Evolutionary conservation across 2,888 invertebrate genomes (phyloP).

Genomic region (Drosophila acutilabella): DNA sequence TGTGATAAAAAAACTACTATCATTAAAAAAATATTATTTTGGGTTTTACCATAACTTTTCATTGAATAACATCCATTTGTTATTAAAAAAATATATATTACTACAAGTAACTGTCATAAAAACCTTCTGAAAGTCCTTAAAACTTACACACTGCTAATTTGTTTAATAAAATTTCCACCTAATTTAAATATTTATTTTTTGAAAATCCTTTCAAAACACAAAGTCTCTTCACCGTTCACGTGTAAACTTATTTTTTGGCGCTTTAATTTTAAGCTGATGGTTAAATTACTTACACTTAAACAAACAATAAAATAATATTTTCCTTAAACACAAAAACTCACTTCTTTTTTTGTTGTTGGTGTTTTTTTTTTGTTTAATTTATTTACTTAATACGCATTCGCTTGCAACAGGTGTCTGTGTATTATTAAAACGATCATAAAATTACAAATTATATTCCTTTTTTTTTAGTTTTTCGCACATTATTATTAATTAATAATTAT

Average conservation of each 20-base stretch:
- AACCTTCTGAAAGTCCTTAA: too few species aligned
- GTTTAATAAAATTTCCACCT: too few species aligned
- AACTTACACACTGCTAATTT: too few species aligned
- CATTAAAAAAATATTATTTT: neutral
- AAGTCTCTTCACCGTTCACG: neutral
- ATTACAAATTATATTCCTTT: constrained; percentile 43
- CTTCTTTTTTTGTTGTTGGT: constrained; percentile 27
- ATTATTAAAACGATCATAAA: constrained; percentile 66
- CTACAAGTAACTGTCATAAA: too few species aligned
- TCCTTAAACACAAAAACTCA: constrained; percentile 7
- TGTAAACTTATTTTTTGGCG: neutral
- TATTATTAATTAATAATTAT: constrained; percentile 43
- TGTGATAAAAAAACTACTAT: neutral
- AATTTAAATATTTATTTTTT: too few species aligned
- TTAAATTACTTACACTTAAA: constrained; percentile 14
- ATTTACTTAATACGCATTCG: constrained; percentile 71
- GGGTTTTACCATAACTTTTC: neutral
- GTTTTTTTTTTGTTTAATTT: constrained; percentile 56
- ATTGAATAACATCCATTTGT: neutral
- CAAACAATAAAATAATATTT: constrained; percentile 13
- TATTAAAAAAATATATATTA: neutral
- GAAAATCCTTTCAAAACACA: too few species aligned
- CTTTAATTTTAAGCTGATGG: constrained; percentile 15
- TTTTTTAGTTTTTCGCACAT: constrained; percentile 41
- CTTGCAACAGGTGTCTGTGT: constrained; percentile 78